Percentiles rank a stretch among this genome's conserved stretches.
phyloP scores from a whole-genome alignment of 2,888 invertebrate genomes.

The Patella depressa region DNA sequence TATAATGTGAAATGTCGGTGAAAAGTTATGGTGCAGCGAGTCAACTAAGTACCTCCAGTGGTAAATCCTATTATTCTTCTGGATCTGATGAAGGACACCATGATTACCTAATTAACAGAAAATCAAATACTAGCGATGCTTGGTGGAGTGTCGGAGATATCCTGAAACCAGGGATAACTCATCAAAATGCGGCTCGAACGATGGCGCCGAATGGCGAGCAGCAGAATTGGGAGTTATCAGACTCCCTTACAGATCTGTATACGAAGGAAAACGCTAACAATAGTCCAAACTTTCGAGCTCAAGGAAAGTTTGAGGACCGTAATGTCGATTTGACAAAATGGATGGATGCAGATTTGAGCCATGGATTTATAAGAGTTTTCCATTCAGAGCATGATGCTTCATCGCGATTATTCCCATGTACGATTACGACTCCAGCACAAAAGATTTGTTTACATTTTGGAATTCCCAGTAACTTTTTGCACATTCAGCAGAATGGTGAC shows the following conservation, averaged over 20 bases:
- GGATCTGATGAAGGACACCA: not conserved
- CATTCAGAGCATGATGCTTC: constrained; percentile 54
- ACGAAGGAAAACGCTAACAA: constrained; percentile 37
- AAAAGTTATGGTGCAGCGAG: constrained; percentile 18
- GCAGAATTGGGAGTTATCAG: constrained; percentile 69
- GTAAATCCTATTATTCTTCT: not conserved
- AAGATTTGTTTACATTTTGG: constrained; percentile 68
- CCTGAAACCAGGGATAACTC: constrained; percentile 49
- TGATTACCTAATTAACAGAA: constrained; percentile 22
- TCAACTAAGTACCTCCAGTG: constrained; percentile 14
- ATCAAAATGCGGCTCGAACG: constrained; percentile 47
- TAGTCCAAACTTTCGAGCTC: not conserved
- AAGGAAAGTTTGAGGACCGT: constrained; percentile 26
- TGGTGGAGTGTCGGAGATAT: constrained; percentile 63
- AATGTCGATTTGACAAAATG: constrained; percentile 56
- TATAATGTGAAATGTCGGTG: constrained; percentile 24
- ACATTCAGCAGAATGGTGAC: constrained; percentile 71
- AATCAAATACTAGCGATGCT: constrained; percentile 48
- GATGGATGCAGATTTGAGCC: constrained; percentile 63
- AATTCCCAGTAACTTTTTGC: constrained; percentile 66
- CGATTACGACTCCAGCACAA: constrained; percentile 67
- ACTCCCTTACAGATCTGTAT: constrained; percentile 67
- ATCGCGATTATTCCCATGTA: constrained; percentile 68
- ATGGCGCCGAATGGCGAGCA: constrained; percentile 47
- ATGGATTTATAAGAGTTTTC: constrained; percentile 69